These are phyloP conservation scores for Oscheius onirici DNA, from an alignment of 2,888 invertebrate species.

Conservation along the genomic window DNA sequence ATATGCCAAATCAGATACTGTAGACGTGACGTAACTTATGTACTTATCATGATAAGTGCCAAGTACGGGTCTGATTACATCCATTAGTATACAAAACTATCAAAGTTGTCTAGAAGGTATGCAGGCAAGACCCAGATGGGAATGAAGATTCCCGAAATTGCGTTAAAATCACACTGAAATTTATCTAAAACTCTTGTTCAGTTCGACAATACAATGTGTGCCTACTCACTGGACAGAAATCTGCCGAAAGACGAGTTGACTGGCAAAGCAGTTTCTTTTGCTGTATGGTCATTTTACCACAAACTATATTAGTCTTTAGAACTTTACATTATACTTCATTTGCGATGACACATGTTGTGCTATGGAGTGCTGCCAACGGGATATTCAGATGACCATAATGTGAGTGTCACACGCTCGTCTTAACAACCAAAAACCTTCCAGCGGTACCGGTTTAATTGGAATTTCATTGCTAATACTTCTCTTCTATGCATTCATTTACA, in stretches of 20 bases:
- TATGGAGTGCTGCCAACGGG: slow-evolving; percentile 42
- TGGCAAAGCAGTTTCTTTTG: slow-evolving; percentile 2
- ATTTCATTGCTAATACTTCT: slow-evolving; percentile 20
- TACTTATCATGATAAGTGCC: too few species aligned
- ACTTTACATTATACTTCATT: slow-evolving; percentile 32
- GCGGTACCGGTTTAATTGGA: slow-evolving; percentile 23
- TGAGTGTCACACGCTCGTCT: slow-evolving; percentile 9
- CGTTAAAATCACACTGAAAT: too few species aligned
- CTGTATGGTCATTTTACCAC: neutral
- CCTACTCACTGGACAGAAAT: slow-evolving; percentile 24
- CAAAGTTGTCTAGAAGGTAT: too few species aligned
- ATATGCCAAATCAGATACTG: too few species aligned
- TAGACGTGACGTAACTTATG: too few species aligned
- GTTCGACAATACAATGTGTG: slow-evolving; percentile 25
- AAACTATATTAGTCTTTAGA: slow-evolving; percentile 24
- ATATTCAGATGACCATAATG: slow-evolving; percentile 37
- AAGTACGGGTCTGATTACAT: too few species aligned
- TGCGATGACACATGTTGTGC: slow-evolving; percentile 42
- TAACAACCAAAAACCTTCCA: neutral
- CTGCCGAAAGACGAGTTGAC: slow-evolving; percentile 7
- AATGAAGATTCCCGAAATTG: too few species aligned
- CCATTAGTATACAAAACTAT: too few species aligned
- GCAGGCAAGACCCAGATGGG: too few species aligned
- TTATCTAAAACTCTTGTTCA: neutral
- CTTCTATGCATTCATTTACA: slow-evolving; percentile 16